Percentiles rank a stretch among this genome's conserved stretches.
Evolutionary conservation across 2,113 vertebrate genomes (phyloP).

Genomic region (Eulemur rufifrons): DNA sequence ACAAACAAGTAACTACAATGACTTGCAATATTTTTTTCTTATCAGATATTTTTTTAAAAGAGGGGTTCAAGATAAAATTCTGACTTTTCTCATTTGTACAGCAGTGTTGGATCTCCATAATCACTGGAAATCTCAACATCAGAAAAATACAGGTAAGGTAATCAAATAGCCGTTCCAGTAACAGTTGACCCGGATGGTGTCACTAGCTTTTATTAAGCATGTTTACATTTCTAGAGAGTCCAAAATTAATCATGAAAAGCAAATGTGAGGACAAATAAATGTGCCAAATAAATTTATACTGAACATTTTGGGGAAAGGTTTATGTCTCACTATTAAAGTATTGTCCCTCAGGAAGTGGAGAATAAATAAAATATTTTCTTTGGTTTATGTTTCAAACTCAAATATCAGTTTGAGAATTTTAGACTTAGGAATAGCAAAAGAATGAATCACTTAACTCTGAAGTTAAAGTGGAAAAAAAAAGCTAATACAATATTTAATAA

Average conservation of each 20-base stretch:
- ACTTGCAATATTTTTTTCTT: not conserved
- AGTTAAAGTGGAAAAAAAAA: slow-evolving; percentile 14
- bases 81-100: not conserved
- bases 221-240: not conserved
- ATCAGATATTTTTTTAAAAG: not conserved
- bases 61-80: not conserved
- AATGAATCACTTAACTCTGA: not conserved
- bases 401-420: slow-evolving; percentile 29
- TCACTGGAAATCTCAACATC: not conserved
- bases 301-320: not conserved
- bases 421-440: not conserved
- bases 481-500: slow-evolving; percentile 35
- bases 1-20: not conserved
- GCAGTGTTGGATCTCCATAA: not conserved
- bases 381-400: not conserved
- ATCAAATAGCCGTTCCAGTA: not conserved
- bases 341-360: not conserved
- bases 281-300: not conserved
- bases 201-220: not conserved
- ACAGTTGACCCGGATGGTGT: not conserved
- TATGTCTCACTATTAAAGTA: not conserved
- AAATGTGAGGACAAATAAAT: not conserved
- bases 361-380: not conserved
- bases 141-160: not conserved
- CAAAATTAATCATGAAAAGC: not conserved